Evolutionary conservation across 2,797 vertebrate species (phyloP).

Genomic region (Alosa sapidissima): DNA sequence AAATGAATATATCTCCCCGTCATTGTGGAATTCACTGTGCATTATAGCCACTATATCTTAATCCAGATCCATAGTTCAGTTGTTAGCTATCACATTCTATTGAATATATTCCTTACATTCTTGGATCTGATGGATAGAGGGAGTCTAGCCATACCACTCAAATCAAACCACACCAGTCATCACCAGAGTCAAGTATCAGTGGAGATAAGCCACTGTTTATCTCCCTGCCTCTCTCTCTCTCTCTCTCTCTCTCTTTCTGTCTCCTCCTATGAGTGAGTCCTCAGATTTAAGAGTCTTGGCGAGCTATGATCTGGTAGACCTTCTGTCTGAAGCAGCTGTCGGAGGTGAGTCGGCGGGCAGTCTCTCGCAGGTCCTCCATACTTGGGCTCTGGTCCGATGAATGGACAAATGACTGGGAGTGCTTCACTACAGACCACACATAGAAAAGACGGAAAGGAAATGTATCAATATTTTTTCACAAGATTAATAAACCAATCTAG

Average conservation of each 20-base stretch:
- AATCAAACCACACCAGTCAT: not conserved
- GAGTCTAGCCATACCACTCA: not conserved
- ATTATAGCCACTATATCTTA: not conserved
- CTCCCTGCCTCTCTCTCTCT: constrained; percentile 25
- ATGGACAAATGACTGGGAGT: constrained; percentile 87
- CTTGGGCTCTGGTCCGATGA: constrained; percentile 68
- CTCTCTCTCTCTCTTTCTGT: not conserved
- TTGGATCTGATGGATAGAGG: not conserved
- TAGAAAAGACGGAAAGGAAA: not conserved
- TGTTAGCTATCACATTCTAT: too few relatives aligned
- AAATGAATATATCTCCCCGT: not conserved
- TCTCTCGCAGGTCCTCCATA: constrained; percentile 85
- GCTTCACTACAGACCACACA: constrained; percentile 78
- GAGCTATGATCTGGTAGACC: constrained; percentile 83
- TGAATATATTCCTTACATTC: too few relatives aligned
- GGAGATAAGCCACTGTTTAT: not conserved
- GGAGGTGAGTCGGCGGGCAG: constrained; percentile 79
- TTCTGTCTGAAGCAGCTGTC: constrained; percentile 88
- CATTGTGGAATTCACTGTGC: too few relatives aligned
- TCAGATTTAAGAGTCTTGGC: constrained; percentile 58
- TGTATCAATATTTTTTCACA: not conserved
- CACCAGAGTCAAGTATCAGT: not conserved
- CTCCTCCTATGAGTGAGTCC: constrained; percentile 48
- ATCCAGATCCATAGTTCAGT: not conserved
- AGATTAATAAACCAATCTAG: not conserved